These are phyloP conservation scores for Neelides folsomi DNA, from an alignment of 2,888 invertebrate genomes.

Conservation along the genomic window DNA sequence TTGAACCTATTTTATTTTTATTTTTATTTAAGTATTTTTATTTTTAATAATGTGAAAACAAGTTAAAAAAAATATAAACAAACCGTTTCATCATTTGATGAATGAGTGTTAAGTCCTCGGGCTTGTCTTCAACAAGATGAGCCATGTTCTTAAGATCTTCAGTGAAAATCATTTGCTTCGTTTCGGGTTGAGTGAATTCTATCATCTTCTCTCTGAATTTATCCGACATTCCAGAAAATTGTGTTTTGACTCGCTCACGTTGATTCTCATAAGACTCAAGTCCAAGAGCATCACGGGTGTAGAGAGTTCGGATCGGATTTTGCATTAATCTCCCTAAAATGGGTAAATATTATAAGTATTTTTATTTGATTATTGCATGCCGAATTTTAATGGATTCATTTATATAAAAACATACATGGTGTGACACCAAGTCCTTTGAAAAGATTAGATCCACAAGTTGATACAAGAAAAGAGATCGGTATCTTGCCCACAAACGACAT, in stretches of 20 bases:
- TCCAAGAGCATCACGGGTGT: slow-evolving; percentile 48
- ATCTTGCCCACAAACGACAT: no score
- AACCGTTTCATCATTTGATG: slow-evolving; percentile 57
- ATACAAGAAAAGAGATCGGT: no score
- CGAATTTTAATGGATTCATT: no score
- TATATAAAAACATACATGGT: not conserved
- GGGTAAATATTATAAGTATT: not conserved
- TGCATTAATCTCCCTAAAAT: slow-evolving; percentile 12
- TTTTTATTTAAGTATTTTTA: not conserved
- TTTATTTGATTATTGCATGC: no score
- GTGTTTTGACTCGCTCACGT: slow-evolving; percentile 45
- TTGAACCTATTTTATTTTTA: slow-evolving; percentile 47
- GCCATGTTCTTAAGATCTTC: slow-evolving; percentile 73
- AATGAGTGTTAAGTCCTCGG: slow-evolving; percentile 50
- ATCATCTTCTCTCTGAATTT: slow-evolving; percentile 59
- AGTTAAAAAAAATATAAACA: not conserved
- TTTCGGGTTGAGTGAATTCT: slow-evolving; percentile 44
- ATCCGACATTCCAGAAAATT: slow-evolving; percentile 49
- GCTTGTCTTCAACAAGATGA: slow-evolving; percentile 50
- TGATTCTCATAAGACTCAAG: slow-evolving; percentile 47
- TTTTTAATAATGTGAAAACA: not conserved
- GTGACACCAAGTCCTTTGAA: no score
- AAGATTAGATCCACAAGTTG: no score
- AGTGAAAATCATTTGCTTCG: slow-evolving; percentile 58
- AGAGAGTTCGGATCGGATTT: slow-evolving; percentile 40